Evolutionary conservation across 92 coral and sea anemone species (phyloP).

Genomic region (Bergia puertoricense): DNA sequence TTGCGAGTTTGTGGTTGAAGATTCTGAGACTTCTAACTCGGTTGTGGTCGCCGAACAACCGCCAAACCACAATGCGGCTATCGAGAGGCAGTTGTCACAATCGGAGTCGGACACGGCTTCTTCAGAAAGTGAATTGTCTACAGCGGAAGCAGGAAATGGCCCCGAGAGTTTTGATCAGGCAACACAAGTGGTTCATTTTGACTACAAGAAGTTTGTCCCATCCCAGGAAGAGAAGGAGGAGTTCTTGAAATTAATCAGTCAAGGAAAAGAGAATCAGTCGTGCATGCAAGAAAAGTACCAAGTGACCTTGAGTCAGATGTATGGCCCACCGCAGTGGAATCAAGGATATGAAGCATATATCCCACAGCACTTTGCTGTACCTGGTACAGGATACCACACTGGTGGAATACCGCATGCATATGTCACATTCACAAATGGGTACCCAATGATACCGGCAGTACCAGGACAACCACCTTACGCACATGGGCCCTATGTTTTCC

Average conservation of each 20-base stretch:
- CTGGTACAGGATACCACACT: constrained; percentile 42
- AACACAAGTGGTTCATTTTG: constrained; percentile 69
- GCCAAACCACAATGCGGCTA: constrained; percentile 77
- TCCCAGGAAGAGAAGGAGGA: constrained; percentile 74
- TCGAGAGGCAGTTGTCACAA: constrained; percentile 84
- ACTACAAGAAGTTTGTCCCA: constrained; percentile 84
- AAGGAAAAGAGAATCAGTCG: constrained; percentile 61
- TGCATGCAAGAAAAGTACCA: constrained; percentile 60
- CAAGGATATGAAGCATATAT: constrained; percentile 62
- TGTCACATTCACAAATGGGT: constrained; percentile 64
- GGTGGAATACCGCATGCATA: constrained; percentile 56
- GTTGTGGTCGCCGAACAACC: constrained; percentile 71
- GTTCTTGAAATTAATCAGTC: constrained; percentile 78
- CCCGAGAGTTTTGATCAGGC: constrained; percentile 37
- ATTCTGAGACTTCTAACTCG: constrained; percentile 49
- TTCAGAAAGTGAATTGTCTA: constrained; percentile 61
- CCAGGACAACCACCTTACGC: constrained; percentile 59
- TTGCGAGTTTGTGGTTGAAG: constrained; percentile 49
- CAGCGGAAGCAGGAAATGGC: constrained; percentile 46
- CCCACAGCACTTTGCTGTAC: constrained; percentile 61
- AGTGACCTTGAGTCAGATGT: constrained; percentile 46
- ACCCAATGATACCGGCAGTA: constrained; percentile 62
- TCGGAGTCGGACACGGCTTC: constrained; percentile 71
- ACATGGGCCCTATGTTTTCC: constrained; percentile 62
- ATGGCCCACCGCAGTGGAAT: constrained; percentile 60